phyloP scores from a whole-genome alignment of 2,113 vertebrate species.

The Gorsachius goisagi region DNA sequence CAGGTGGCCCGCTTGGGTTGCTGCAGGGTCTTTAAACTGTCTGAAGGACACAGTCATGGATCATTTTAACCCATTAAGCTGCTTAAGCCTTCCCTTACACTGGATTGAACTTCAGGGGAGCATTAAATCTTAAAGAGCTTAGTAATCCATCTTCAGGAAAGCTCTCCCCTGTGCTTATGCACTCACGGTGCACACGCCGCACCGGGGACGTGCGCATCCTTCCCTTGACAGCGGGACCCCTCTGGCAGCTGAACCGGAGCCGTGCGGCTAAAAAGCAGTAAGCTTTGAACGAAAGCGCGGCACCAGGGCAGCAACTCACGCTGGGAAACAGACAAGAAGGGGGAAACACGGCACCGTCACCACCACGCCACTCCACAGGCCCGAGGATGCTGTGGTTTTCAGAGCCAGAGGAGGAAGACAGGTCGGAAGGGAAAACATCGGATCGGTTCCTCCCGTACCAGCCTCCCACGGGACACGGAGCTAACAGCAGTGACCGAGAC shows the following conservation, averaged over 20 bases:
- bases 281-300: background rate
- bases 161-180: background rate
- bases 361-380: background rate
- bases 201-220: background rate
- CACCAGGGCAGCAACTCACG: background rate
- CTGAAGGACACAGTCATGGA: constrained; percentile 66
- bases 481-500: fast-evolving
- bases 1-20: constrained; percentile 31
- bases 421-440: background rate
- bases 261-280: background rate
- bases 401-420: background rate
- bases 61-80: constrained; percentile 67
- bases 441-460: background rate
- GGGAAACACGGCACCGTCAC: background rate
- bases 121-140: constrained; percentile 68
- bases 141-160: constrained; percentile 43
- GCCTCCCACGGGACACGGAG: fast-evolving
- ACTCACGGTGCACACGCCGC: background rate
- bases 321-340: background rate
- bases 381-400: background rate
- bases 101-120: constrained; percentile 43
- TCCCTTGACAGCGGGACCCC: background rate
- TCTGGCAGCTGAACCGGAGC: background rate
- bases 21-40: constrained; percentile 46
- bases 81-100: constrained; percentile 55